Base-by-base conservation (phyloP, 2,888 invertebrate genomes). In the Anorthoa munda region DNA sequence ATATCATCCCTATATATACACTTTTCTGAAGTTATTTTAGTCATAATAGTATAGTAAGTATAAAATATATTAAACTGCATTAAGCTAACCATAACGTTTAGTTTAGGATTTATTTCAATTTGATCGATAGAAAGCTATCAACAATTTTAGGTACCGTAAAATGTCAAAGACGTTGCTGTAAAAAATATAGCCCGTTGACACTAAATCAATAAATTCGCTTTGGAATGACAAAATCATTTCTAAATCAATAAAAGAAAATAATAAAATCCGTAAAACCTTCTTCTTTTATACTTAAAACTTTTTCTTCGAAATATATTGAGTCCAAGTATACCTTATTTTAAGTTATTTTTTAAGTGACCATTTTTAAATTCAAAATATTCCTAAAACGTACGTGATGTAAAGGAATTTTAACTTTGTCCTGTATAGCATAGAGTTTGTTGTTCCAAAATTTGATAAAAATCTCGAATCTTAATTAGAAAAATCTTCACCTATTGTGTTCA, bases 401-500 rank as follows among this genome's bases (percentile, higher is more conserved):
- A 9, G 0, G 4, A 39, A 39, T 39, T 39, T 39, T 9, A 39
- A 9, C 9, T 39, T 39, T 39, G 39, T 39, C 39, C 9, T 39
- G 39, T 9, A 39, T 39, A 39, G 39, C 9, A 9, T 39, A 39
- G 39, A 39, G 39, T 39, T 39, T 1, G 39, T 39, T 39, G 39
- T 39, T 39, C 39, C 0, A 39, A 39, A 39, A 39, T 39, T 9
- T 1, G 9, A 39, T 9, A 39, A 9, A 1, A 39, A 39, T 39
- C 9, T 9, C 39, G 39, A 39, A 39, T 39, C 39, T 39, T 39
- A 39, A 39, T 39, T 39, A 26, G 0, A 39, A 50, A 21, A 46
- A 53, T 0, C 5, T 64, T 82, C 70, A 82, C 65, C 81, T 46
- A 50, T 91, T 92, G 81, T 94, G 93, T 68, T 94, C 94, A 58